Conservation (phyloP, 2,113 vertebrate genomes). For the Festucalex cinctus region DNA sequence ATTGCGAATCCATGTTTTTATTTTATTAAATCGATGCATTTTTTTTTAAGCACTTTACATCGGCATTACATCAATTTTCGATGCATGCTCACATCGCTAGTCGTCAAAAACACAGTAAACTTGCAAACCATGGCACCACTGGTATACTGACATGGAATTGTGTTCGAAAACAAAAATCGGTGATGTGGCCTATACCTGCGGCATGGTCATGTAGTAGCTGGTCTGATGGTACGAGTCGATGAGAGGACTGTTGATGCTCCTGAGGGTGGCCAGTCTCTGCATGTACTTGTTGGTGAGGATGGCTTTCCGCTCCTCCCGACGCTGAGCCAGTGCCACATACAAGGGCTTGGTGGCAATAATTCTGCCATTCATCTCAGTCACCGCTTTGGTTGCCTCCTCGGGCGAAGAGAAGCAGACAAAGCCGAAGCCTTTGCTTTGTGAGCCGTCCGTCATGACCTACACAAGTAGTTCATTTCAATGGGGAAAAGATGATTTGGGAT, state of each 20-base stretch:
- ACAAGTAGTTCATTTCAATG: background rate
- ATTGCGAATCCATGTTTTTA: no score
- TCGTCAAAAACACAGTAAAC: no score
- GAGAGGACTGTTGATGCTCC: constrained; percentile 77
- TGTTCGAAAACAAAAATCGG: no score
- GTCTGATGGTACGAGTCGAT: constrained; percentile 84
- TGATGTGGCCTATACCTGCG: constrained; percentile 80
- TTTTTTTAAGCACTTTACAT: no score
- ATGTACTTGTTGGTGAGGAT: constrained; percentile 95
- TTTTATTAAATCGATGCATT: no score
- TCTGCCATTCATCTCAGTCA: constrained; percentile 95
- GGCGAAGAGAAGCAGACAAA: constrained; percentile 98
- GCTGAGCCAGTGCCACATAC: constrained; percentile 90
- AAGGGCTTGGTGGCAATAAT: constrained; percentile 93
- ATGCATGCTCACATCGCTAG: no score
- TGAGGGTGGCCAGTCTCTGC: constrained; percentile 84
- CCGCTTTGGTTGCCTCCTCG: constrained; percentile 94
- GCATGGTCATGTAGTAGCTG: constrained; percentile 83
- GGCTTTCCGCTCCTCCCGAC: constrained; percentile 92
- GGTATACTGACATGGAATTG: no score
- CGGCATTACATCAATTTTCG: no score
- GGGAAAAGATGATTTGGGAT: no score
- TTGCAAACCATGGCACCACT: no score
- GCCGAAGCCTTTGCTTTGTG: constrained; percentile 95
- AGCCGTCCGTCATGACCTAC: constrained; percentile 94